Conservation (phyloP, 2,113 vertebrate species). For the Athene noctua region DNA sequence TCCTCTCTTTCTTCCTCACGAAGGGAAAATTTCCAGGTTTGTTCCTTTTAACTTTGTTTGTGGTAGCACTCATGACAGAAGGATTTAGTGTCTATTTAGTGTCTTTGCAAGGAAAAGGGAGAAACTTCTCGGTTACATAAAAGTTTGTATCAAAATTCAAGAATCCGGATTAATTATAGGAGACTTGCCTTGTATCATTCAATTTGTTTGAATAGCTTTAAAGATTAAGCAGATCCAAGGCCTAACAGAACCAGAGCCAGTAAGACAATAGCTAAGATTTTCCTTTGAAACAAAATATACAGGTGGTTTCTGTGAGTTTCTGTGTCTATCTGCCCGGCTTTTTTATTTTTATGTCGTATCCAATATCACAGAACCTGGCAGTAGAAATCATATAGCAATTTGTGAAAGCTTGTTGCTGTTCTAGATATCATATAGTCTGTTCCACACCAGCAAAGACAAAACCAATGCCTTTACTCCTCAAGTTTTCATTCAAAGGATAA, state of each 20-base stretch:
- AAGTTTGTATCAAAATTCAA: conserved; percentile 67
- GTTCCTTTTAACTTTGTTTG: neutral
- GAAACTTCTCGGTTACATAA: conserved; percentile 53
- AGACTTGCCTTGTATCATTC: conserved; percentile 39
- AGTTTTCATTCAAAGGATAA: conserved; percentile 51
- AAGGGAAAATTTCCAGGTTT: conserved; percentile 39
- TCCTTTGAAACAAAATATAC: conserved; percentile 80
- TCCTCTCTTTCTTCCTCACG: neutral
- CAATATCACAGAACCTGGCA: conserved; percentile 73
- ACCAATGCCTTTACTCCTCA: conserved; percentile 36
- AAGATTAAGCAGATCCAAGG: conserved; percentile 65
- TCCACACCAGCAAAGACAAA: conserved; percentile 66
- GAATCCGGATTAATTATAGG: conserved; percentile 60
- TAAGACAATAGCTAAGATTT: conserved; percentile 68
- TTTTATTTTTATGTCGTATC: conserved; percentile 73
- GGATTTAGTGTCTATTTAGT: conserved; percentile 41
- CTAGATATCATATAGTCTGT: conserved; percentile 59
- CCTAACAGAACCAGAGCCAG: conserved; percentile 63
- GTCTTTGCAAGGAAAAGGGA: conserved; percentile 39
- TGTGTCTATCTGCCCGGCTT: conserved; percentile 62
- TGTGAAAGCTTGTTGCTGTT: conserved; percentile 56
- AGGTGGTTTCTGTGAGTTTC: conserved; percentile 72
- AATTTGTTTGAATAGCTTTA: conserved; percentile 64
- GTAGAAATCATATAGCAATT: conserved; percentile 55
- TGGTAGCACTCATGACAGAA: conserved; percentile 40